Evolutionary conservation across 2,888 invertebrate species (phyloP).

Genomic region (Crioceris asparagi): DNA sequence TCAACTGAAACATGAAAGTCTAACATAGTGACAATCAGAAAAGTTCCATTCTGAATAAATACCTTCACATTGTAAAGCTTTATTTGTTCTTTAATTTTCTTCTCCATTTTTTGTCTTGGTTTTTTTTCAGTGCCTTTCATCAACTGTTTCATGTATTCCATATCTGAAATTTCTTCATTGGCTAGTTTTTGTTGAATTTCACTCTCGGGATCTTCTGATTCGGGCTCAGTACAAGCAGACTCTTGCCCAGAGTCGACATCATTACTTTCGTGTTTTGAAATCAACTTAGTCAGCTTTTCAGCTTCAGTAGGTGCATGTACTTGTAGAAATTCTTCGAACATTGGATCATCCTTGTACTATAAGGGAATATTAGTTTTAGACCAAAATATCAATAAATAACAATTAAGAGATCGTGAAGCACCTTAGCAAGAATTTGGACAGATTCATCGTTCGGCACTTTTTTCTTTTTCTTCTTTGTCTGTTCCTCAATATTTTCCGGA

Average conservation of each 20-base stretch:
- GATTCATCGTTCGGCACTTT: too few species aligned
- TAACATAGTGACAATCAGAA: background rate
- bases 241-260: slow-evolving; percentile 26
- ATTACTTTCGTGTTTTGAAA: slow-evolving; percentile 28
- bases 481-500: background rate
- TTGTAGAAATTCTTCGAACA: slow-evolving; percentile 82
- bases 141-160: slow-evolving; percentile 62
- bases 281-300: slow-evolving; percentile 23
- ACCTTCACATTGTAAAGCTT: slow-evolving; percentile 52
- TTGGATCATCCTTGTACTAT: slow-evolving; percentile 75
- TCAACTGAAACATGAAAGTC: slow-evolving; percentile 39
- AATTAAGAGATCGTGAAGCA: too few species aligned
- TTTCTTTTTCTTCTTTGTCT: background rate
- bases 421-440: too few species aligned
- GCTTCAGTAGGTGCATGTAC: slow-evolving; percentile 54
- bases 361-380: slow-evolving; percentile 27
- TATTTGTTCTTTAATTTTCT: slow-evolving; percentile 32
- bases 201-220: slow-evolving; percentile 18
- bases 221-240: slow-evolving; percentile 25
- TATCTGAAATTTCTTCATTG: slow-evolving; percentile 63
- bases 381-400: too few species aligned
- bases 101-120: slow-evolving; percentile 35
- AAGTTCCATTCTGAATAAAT: slow-evolving; percentile 9
- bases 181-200: slow-evolving; percentile 45
- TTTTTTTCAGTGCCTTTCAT: slow-evolving; percentile 36